Percentiles rank a stretch among this genome's conserved stretches.
These are phyloP conservation scores for Catostylus mosaicus DNA, from an alignment of 30 jellyfish, hydroid and myxozoan genomes.

Conservation along the genomic window DNA sequence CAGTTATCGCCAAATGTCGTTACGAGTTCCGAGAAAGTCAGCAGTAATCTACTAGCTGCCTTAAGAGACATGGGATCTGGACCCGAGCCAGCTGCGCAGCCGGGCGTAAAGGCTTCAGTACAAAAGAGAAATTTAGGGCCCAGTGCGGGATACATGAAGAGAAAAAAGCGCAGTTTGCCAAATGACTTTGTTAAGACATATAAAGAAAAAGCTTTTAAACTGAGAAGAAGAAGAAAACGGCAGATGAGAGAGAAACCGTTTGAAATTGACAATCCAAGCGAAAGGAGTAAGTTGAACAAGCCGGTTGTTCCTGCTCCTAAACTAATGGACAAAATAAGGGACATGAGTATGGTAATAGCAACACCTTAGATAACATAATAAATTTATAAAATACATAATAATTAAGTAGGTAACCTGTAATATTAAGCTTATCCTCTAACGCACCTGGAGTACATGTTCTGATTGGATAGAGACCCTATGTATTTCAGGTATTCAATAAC, in stretches of 20 bases:
- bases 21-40: slow-evolving; percentile 43
- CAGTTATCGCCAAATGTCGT: slow-evolving; percentile 63
- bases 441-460: background rate
- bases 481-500: no score
- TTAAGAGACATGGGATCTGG: slow-evolving; percentile 68
- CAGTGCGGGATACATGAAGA: background rate
- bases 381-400: background rate
- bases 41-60: slow-evolving; percentile 73
- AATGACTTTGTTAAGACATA: background rate
- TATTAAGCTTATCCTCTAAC: background rate
- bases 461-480: no score
- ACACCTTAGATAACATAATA: slow-evolving; percentile 63
- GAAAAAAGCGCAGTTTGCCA: slow-evolving; percentile 33
- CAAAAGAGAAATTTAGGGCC: slow-evolving; percentile 38
- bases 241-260: slow-evolving; percentile 65
- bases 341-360: slow-evolving; percentile 91
- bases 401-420: background rate
- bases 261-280: slow-evolving; percentile 81
- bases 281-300: slow-evolving; percentile 77
- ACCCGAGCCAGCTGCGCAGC: slow-evolving; percentile 37
- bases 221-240: slow-evolving; percentile 44
- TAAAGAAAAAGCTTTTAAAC: background rate
- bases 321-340: slow-evolving; percentile 93
- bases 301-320: slow-evolving; percentile 91
- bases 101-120: slow-evolving; percentile 46